Conservation (phyloP, 2,797 vertebrate species). For the Cryptoprocta ferox region DNA sequence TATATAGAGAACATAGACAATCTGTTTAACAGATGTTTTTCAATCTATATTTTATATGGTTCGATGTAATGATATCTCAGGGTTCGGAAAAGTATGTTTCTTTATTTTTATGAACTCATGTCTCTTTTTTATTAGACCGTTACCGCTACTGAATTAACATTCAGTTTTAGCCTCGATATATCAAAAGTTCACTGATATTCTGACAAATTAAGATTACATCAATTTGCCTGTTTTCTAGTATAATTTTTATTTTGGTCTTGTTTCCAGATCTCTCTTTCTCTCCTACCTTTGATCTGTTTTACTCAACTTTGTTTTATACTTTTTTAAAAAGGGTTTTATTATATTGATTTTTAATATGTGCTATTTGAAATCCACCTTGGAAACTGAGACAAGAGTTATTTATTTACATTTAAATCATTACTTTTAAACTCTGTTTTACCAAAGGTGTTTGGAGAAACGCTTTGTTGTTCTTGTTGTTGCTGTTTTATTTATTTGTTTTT, state of each 20-base stretch:
- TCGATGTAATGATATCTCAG: not conserved
- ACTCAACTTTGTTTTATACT: not conserved
- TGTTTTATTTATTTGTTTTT: not conserved
- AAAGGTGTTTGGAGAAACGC: slow-evolving; percentile 30
- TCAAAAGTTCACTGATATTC: not conserved
- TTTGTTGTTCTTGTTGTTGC: not conserved
- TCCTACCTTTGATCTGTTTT: not conserved
- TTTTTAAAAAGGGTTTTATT: slow-evolving; percentile 36
- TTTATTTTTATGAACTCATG: not conserved
- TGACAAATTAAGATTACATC: not conserved
- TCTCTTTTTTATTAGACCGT: not conserved
- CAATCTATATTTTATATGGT: not conserved
- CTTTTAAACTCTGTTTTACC: slow-evolving; percentile 27
- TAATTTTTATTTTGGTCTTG: slow-evolving; percentile 14
- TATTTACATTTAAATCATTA: slow-evolving; percentile 56
- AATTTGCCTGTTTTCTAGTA: not conserved
- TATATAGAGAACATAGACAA: not conserved
- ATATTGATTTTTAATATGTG: not conserved
- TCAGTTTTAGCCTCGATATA: not conserved
- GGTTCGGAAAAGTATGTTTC: slow-evolving; percentile 6
- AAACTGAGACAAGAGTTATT: not conserved
- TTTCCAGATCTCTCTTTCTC: not conserved
- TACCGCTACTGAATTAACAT: not conserved
- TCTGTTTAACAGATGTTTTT: not conserved
- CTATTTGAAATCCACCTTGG: slow-evolving; percentile 21